Conservation (phyloP, 2,888 invertebrate species). For the Heliconius sara region DNA sequence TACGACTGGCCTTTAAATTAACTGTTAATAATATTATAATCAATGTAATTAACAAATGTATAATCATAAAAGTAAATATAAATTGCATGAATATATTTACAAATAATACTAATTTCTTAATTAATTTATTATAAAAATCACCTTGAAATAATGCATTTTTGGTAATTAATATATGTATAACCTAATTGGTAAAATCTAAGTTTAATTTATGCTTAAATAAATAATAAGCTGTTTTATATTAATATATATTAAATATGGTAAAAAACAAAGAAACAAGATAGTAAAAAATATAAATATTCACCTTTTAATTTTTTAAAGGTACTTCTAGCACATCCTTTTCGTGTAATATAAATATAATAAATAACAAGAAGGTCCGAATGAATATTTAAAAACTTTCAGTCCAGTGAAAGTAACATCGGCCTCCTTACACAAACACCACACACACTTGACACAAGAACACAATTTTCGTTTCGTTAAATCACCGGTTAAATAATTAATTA, state of each 20-base stretch:
- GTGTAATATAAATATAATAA: conserved; percentile 50
- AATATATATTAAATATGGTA: neutral
- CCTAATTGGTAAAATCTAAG: neutral
- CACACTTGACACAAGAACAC: conserved; percentile 62
- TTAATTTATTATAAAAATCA: neutral
- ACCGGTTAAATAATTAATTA: conserved; percentile 57
- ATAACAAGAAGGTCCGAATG: conserved; percentile 76
- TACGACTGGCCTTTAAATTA: no score
- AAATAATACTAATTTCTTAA: no score
- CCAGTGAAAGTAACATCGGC: conserved; percentile 83
- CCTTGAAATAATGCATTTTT: neutral
- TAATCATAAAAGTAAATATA: neutral
- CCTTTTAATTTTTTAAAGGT: conserved; percentile 60
- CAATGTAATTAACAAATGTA: no score
- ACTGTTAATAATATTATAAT: no score
- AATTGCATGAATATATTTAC: neutral
- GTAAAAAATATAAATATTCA: conserved; percentile 54
- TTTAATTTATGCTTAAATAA: neutral
- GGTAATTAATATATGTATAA: neutral
- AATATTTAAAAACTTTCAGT: conserved; percentile 80
- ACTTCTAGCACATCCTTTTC: conserved; percentile 62
- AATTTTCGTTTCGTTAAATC: conserved; percentile 56
- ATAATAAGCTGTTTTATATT: neutral
- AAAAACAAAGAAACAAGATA: neutral
- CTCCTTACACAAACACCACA: conserved; percentile 59